These are phyloP conservation scores for Zaprionus ornatus DNA, from an alignment of 1,140 invertebrate species.

Conservation along the genomic window DNA sequence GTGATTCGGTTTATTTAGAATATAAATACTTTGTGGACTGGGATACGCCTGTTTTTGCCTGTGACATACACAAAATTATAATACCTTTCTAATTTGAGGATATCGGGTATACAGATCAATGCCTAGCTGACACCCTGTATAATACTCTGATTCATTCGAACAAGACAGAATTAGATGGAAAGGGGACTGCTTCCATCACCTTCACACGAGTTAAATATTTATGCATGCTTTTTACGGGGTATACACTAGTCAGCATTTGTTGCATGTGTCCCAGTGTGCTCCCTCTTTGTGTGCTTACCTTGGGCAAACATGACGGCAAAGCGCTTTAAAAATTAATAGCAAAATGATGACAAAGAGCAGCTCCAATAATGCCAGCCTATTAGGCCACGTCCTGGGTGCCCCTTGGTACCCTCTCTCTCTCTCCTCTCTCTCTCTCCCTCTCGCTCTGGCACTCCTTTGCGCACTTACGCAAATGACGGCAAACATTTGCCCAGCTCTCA, in stretches of 20 bases:
- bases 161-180: not conserved
- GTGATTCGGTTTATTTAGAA: too few species aligned
- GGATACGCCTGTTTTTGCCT: too few species aligned
- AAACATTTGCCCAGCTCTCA: constrained; percentile 58
- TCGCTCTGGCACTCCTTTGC: not conserved
- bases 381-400: constrained; percentile 13
- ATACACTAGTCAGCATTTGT: not conserved
- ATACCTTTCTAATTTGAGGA: too few species aligned
- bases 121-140: too few species aligned
- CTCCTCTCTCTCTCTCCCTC: not conserved
- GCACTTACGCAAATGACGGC: constrained; percentile 32
- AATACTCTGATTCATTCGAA: not conserved
- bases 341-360: constrained; percentile 35
- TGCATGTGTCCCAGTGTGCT: not conserved
- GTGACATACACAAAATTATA: too few species aligned
- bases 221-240: not conserved
- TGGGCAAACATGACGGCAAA: constrained; percentile 12
- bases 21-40: too few species aligned
- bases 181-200: not conserved
- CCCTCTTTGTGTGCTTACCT: constrained; percentile 12
- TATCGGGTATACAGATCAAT: too few species aligned
- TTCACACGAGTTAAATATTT: too few species aligned
- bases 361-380: constrained; percentile 29
- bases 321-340: constrained; percentile 34
- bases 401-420: not conserved